These are phyloP conservation scores for Cladorhizidae sp. DNA, from an alignment of 37 sponge, comb jelly and placozoan species.

Conservation along the genomic window DNA sequence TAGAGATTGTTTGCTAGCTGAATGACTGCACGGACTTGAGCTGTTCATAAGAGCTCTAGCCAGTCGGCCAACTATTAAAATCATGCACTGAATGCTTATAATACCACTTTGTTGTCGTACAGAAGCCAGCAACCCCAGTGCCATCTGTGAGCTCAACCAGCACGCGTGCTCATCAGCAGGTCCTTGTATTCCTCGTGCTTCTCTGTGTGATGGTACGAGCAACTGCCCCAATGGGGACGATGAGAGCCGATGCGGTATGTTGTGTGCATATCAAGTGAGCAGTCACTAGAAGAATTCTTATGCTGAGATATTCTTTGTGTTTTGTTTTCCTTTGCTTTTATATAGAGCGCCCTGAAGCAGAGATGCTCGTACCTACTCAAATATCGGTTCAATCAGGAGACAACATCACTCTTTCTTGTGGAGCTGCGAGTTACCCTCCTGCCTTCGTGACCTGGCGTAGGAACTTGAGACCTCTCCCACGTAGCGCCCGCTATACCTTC, in stretches of 20 bases:
- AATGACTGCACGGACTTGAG: no score
- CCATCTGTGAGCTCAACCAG: constrained; percentile 31
- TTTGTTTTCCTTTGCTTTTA: background rate
- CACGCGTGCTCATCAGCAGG: constrained; percentile 12
- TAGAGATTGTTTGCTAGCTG: no score
- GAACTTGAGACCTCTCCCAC: constrained; percentile 16
- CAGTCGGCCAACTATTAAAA: no score
- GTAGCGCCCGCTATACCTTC: constrained; percentile 10
- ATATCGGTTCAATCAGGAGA: constrained; percentile 9
- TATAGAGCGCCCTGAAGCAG: background rate
- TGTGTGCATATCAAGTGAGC: background rate
- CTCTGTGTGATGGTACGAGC: constrained; percentile 48
- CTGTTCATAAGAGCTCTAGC: no score
- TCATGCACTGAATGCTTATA: no score
- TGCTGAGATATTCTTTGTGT: no score
- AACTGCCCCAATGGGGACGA: constrained; percentile 68
- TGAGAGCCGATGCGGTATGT: constrained; percentile 61
- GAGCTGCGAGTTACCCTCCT: constrained; percentile 41
- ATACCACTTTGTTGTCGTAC: no score
- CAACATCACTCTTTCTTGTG: constrained; percentile 47
- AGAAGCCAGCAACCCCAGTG: background rate
- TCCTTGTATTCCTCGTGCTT: constrained; percentile 22
- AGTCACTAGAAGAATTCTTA: no score
- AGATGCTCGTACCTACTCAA: background rate
- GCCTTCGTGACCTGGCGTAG: constrained; percentile 58